phyloP scores from a whole-genome alignment of 37 sponge, comb jelly and placozoan species.

The Ianthella basta region DNA sequence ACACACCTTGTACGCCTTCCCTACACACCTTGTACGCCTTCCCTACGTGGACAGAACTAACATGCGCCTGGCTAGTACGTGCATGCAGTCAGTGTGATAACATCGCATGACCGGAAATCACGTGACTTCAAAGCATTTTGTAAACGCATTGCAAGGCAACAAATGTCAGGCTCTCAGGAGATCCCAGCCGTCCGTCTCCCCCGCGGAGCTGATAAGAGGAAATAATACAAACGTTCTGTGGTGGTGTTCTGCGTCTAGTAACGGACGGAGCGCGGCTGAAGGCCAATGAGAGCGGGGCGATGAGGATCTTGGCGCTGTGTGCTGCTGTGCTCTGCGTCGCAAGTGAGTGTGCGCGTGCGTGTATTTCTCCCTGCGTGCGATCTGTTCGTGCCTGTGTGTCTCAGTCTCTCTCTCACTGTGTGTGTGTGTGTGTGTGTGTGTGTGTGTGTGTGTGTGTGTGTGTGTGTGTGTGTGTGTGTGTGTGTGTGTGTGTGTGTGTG shows the following conservation, averaged over 20 bases:
- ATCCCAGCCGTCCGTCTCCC: too few relatives aligned
- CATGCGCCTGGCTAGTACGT: neutral
- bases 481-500: constrained; percentile 34
- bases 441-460: constrained; percentile 25
- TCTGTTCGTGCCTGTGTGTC: neutral
- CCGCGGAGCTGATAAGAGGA: too few relatives aligned
- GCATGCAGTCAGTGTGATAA: too few relatives aligned
- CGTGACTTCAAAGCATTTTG: too few relatives aligned
- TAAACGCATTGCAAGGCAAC: too few relatives aligned
- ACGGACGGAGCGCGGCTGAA: neutral
- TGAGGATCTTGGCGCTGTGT: constrained; percentile 3
- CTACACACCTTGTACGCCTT: neutral
- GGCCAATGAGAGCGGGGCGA: neutral
- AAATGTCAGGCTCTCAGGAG: too few relatives aligned
- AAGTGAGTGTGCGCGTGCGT: constrained; percentile 19
- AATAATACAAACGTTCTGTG: too few relatives aligned
- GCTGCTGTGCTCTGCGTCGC: neutral
- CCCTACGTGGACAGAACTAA: neutral
- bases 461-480: constrained; percentile 27
- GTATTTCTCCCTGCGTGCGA: neutral
- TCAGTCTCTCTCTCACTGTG: neutral
- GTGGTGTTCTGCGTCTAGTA: too few relatives aligned
- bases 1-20: neutral
- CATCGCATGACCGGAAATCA: too few relatives aligned
- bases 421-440: constrained; percentile 13